phyloP scores from a whole-genome alignment of 2,888 invertebrate species.

The Taphrorychus bicolor region DNA sequence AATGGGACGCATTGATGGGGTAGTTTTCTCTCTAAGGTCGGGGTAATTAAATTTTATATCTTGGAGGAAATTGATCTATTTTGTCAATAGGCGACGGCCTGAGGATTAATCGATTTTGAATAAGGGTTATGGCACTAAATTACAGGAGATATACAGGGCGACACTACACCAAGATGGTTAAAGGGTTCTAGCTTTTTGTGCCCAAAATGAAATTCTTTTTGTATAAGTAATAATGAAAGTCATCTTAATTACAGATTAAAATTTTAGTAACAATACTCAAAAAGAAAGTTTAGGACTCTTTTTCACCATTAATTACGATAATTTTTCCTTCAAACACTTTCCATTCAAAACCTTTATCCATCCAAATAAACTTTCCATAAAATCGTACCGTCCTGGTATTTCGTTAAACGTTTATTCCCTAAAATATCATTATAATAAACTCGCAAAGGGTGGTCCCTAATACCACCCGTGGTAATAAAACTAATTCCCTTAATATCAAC shows the following conservation, averaged over 20 bases:
- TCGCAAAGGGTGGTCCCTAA: conserved; percentile 32
- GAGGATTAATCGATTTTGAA: conserved; percentile 15
- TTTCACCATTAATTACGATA: too few relatives aligned
- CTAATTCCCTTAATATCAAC: conserved; percentile 31
- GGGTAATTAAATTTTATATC: conserved; percentile 36
- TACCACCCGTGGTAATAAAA: conserved; percentile 35
- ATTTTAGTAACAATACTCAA: too few relatives aligned
- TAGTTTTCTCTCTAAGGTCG: conserved; percentile 27
- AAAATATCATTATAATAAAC: not conserved
- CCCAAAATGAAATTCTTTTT: too few relatives aligned
- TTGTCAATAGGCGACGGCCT: conserved; percentile 28
- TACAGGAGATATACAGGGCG: conserved; percentile 18
- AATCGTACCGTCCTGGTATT: not conserved
- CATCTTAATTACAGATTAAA: too few relatives aligned
- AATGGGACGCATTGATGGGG: conserved; percentile 34
- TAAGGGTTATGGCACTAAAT: conserved; percentile 18
- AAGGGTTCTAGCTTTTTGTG: too few relatives aligned
- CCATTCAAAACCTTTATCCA: too few relatives aligned
- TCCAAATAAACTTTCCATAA: not conserved
- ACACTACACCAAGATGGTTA: not conserved
- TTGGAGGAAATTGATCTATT: conserved; percentile 37
- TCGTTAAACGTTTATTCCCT: not conserved
- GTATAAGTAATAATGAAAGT: too few relatives aligned
- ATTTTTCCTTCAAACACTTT: too few relatives aligned
- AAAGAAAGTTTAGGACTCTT: too few relatives aligned